These are phyloP conservation scores for Pandion haliaetus DNA, from an alignment of 2,113 vertebrate species.

Conservation along the genomic window DNA sequence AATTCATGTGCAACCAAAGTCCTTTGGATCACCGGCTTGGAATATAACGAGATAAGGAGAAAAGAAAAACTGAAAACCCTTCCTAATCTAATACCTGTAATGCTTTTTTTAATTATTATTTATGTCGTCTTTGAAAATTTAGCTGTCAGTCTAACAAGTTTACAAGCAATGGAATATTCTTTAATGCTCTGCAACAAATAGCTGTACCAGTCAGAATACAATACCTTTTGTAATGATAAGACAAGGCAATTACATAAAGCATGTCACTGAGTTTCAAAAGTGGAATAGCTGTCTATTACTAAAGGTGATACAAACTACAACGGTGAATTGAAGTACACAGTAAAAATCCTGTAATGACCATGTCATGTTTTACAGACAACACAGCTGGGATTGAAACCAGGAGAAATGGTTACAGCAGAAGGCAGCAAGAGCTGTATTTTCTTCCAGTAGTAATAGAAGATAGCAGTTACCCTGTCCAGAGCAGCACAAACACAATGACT, in stretches of 20 bases:
- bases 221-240: not conserved
- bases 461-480: conserved; percentile 91
- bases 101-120: not conserved
- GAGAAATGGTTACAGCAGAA: conserved; percentile 87
- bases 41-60: not conserved
- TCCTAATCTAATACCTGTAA: not conserved
- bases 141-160: not conserved
- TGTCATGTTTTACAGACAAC: conserved; percentile 85
- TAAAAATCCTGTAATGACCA: not conserved
- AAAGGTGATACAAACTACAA: not conserved
- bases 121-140: not conserved
- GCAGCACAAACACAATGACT: conserved; percentile 93
- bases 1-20: not conserved
- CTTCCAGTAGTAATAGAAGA: conserved; percentile 92
- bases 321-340: not conserved
- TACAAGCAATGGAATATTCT: not conserved
- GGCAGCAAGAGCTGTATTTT: conserved; percentile 88
- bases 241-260: not conserved
- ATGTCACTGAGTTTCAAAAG: not conserved
- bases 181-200: not conserved
- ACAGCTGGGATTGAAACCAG: conserved; percentile 91
- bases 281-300: not conserved
- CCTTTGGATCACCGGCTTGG: not conserved
- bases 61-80: not conserved
- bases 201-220: not conserved